These are phyloP conservation scores for Lasioglossum figueresi DNA, from an alignment of 2,888 invertebrate genomes.

Conservation along the genomic window DNA sequence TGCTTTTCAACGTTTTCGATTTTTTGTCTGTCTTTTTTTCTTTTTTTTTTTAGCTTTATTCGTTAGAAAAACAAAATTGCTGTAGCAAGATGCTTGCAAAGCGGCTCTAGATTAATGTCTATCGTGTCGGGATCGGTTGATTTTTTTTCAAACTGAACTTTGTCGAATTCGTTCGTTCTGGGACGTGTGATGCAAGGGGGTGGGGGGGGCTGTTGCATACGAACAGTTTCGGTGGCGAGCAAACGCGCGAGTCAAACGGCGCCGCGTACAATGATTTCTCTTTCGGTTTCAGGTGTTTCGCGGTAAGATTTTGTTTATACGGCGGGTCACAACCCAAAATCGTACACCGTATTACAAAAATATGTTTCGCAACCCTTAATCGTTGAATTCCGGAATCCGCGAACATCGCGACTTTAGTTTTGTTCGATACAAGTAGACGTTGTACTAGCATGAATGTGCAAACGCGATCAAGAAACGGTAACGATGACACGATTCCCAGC, in stretches of 20 bases:
- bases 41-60: background rate
- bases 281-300: too few relatives aligned
- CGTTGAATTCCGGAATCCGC: too few relatives aligned
- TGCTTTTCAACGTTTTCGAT: conserved; percentile 6
- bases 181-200: conserved; percentile 1
- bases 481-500: background rate
- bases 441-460: background rate
- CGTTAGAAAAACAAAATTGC: background rate
- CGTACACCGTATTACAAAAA: too few relatives aligned
- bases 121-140: background rate
- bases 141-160: background rate
- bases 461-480: background rate
- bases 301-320: too few relatives aligned
- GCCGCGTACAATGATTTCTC: background rate
- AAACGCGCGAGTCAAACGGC: conserved; percentile 35
- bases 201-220: background rate
- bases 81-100: conserved; percentile 3
- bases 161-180: background rate
- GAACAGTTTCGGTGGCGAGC: background rate
- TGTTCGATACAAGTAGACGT: too few relatives aligned
- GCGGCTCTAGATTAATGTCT: conserved; percentile 19
- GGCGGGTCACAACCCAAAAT: too few relatives aligned
- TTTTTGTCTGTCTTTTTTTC: background rate
- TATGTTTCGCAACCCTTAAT: too few relatives aligned
- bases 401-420: too few relatives aligned